phyloP scores from a whole-genome alignment of 2,888 invertebrate species.

The Drosophila meridionalis region DNA sequence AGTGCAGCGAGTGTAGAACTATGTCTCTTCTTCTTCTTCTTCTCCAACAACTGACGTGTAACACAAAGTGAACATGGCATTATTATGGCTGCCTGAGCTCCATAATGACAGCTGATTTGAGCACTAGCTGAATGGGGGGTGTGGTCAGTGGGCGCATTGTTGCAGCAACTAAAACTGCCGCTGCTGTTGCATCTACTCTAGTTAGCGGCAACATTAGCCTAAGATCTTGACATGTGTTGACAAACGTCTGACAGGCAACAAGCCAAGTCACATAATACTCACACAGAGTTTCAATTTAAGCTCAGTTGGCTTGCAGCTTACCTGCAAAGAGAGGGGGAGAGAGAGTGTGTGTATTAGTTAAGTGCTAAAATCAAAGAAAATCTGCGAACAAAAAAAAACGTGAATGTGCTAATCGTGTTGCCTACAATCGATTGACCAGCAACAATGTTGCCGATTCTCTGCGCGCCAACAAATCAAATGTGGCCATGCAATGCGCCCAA shows the following conservation, averaged over 20 bases:
- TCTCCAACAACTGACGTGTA: constrained; percentile 53
- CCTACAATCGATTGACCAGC: constrained; percentile 58
- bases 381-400: constrained; percentile 25
- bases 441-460: constrained; percentile 71
- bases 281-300: constrained; percentile 51
- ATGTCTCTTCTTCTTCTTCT: constrained; percentile 12
- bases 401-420: constrained; percentile 47
- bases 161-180: constrained; percentile 9
- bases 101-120: constrained; percentile 54
- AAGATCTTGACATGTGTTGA: constrained; percentile 65
- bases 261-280: constrained; percentile 69
- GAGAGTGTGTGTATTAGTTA: constrained; percentile 11
- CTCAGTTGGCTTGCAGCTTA: constrained; percentile 56
- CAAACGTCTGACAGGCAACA: constrained; percentile 76
- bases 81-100: constrained; percentile 69
- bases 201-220: constrained; percentile 61
- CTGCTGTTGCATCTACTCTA: constrained; percentile 1
- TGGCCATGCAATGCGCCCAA: constrained; percentile 60
- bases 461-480: constrained; percentile 74
- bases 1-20: constrained; percentile 11
- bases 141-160: constrained; percentile 22
- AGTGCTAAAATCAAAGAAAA: constrained; percentile 14
- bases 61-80: constrained; percentile 65
- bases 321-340: constrained; percentile 41
- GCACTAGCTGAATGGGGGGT: constrained; percentile 7